Percentiles rank a stretch among this genome's conserved stretches.
These are phyloP conservation scores for human DNA, from an alignment of 2,113 vertebrate genomes.

Conservation along the genomic window DNA sequence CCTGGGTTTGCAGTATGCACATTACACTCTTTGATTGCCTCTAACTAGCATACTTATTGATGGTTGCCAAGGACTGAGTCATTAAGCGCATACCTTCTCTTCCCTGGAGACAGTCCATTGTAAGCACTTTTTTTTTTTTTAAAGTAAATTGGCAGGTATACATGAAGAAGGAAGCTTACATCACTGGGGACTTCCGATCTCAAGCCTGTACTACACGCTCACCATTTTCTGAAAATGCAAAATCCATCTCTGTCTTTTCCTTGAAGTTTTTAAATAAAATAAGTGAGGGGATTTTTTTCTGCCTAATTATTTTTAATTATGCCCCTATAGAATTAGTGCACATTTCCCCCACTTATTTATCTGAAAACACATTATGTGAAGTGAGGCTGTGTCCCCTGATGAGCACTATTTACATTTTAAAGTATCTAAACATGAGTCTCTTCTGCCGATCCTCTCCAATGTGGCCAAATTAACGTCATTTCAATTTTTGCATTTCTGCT, in stretches of 20 bases:
- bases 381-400: neutral
- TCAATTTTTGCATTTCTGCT: slow-evolving; percentile 45
- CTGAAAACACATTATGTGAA: slow-evolving; percentile 38
- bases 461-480: slow-evolving; percentile 54
- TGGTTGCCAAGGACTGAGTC: slow-evolving; percentile 60
- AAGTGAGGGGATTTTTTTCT: neutral
- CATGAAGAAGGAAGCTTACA: slow-evolving; percentile 36
- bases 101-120: slow-evolving; percentile 33
- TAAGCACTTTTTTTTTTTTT: neutral
- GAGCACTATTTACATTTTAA: slow-evolving; percentile 66
- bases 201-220: neutral
- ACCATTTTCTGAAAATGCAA: slow-evolving; percentile 52
- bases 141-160: slow-evolving; percentile 17
- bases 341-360: slow-evolving; percentile 55
- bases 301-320: slow-evolving; percentile 75
- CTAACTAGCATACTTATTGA: slow-evolving; percentile 46
- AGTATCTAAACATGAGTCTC: slow-evolving; percentile 17
- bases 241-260: slow-evolving; percentile 41
- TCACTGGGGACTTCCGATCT: neutral
- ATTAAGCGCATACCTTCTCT: slow-evolving; percentile 52
- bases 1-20: neutral
- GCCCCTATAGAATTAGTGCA: slow-evolving; percentile 67
- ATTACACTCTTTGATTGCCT: neutral
- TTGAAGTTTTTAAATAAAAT: slow-evolving; percentile 50
- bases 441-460: neutral